Evolutionary conservation across 2,113 vertebrate species (phyloP).

Genomic region (Epinephelus cyanopodus): DNA sequence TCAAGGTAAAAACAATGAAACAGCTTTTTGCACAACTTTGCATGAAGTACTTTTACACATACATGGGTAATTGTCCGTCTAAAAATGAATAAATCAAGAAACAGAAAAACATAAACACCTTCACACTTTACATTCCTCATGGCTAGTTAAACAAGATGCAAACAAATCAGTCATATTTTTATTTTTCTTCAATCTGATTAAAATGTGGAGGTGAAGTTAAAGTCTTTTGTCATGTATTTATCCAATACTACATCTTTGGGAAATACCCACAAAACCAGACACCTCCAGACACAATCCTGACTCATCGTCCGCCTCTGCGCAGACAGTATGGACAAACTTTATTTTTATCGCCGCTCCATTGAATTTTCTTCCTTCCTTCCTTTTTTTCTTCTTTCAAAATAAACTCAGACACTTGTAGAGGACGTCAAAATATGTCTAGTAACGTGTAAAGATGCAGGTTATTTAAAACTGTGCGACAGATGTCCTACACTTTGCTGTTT

Average conservation of each 20-base stretch:
- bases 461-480: constrained; percentile 21
- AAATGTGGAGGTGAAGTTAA: neutral
- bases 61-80: neutral
- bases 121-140: too few relatives aligned
- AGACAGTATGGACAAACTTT: constrained; percentile 55
- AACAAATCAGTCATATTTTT: neutral
- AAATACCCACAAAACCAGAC: constrained; percentile 72
- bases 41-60: neutral
- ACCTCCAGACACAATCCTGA: constrained; percentile 72
- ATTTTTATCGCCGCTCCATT: constrained; percentile 56
- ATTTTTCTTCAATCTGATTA: neutral
- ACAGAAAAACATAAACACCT: neutral
- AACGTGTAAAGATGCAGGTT: constrained; percentile 9
- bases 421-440: constrained; percentile 29
- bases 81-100: neutral
- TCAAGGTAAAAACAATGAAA: constrained; percentile 43
- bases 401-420: constrained; percentile 47
- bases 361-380: constrained; percentile 69
- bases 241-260: constrained; percentile 49
- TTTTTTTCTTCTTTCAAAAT: constrained; percentile 50
- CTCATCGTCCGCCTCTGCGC: constrained; percentile 61
- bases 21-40: neutral
- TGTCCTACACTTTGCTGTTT: constrained; percentile 12
- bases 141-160: neutral
- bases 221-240: constrained; percentile 8